phyloP scores from a whole-genome alignment of 2,888 invertebrate genomes.

The Teinopalpus imperialis region DNA sequence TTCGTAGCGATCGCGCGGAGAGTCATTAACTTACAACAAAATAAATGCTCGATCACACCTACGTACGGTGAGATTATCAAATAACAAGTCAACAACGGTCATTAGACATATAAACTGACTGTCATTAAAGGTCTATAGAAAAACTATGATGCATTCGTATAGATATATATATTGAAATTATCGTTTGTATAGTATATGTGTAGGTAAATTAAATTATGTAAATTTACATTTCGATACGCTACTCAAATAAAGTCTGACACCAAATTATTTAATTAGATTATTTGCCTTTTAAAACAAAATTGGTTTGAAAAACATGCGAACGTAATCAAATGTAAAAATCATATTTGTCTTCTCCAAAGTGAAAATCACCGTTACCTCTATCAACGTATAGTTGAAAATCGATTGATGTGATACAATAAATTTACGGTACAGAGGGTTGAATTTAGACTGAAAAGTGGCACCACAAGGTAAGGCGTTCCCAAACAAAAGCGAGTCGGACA shows the following conservation, averaged over 20 bases:
- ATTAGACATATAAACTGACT: slow-evolving; percentile 4
- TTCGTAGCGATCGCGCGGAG: slow-evolving; percentile 10
- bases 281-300: too few relatives aligned
- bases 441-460: slow-evolving; percentile 26
- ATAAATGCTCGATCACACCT: slow-evolving; percentile 17
- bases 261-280: too few relatives aligned
- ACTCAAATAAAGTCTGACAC: too few relatives aligned
- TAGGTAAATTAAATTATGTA: too few relatives aligned
- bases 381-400: not conserved
- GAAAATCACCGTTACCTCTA: not conserved
- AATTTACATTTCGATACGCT: too few relatives aligned
- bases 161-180: too few relatives aligned
- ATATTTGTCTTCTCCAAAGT: not conserved
- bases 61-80: slow-evolving; percentile 18
- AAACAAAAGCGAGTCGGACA: slow-evolving; percentile 73
- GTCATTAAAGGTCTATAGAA: too few relatives aligned
- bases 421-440: slow-evolving; percentile 31
- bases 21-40: slow-evolving; percentile 15
- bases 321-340: not conserved
- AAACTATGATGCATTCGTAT: too few relatives aligned
- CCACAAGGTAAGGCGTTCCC: slow-evolving; percentile 57
- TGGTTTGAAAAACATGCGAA: not conserved
- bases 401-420: not conserved
- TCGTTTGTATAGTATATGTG: too few relatives aligned
- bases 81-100: not conserved